Evolutionary conservation across 2,888 invertebrate species (phyloP).

Genomic region (Mellilla xanthometata): DNA sequence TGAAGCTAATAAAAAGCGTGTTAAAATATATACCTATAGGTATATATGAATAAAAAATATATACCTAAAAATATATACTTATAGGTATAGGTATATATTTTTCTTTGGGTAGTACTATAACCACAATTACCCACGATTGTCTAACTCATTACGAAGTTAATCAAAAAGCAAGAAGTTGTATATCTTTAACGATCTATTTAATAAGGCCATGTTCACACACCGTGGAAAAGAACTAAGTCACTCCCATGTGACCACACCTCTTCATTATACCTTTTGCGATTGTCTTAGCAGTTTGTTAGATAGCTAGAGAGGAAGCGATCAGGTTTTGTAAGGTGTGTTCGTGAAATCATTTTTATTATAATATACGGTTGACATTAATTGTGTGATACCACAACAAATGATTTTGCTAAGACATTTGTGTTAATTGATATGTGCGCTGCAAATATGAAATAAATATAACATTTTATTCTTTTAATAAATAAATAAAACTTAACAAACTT

Average conservation of each 20-base stretch:
- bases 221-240: constrained; percentile 55
- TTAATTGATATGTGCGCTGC: no score
- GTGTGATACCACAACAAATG: no score
- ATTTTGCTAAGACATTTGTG: no score
- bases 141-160: constrained; percentile 30
- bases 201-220: constrained; percentile 48
- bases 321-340: neutral
- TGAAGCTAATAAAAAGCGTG: no score
- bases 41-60: no score
- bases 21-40: no score
- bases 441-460: no score
- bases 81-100: no score
- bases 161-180: constrained; percentile 31
- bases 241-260: constrained; percentile 68
- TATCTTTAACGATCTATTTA: constrained; percentile 28
- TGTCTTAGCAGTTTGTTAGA: constrained; percentile 35
- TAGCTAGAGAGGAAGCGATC: neutral
- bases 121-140: constrained; percentile 5
- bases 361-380: no score
- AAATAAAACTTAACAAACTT: no score
- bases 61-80: no score
- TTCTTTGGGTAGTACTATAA: neutral
- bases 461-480: no score
- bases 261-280: constrained; percentile 46
- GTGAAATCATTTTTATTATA: neutral